phyloP scores from a whole-genome alignment of 2,888 invertebrate species.

The Muschampia plurimacula region DNA sequence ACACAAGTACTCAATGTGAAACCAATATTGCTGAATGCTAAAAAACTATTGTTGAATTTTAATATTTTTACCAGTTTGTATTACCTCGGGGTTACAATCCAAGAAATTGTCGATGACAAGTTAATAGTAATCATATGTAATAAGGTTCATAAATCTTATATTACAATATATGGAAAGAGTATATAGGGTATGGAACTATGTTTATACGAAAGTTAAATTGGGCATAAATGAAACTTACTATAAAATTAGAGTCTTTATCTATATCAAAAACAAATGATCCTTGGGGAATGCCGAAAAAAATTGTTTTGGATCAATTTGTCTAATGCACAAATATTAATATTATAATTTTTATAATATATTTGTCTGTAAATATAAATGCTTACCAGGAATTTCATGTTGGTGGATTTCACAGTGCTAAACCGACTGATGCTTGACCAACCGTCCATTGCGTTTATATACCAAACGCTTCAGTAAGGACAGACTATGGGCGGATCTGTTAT shows the following conservation, averaged over 20 bases:
- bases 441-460: slow-evolving; percentile 61
- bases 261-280: background rate
- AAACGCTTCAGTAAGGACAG: slow-evolving; percentile 42
- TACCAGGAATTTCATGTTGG: slow-evolving; percentile 76
- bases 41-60: too few relatives aligned
- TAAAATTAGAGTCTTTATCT: background rate
- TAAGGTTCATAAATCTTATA: background rate
- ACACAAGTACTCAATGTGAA: too few relatives aligned
- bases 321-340: background rate
- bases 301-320: background rate
- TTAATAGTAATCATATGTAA: background rate
- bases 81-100: too few relatives aligned
- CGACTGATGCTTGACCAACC: slow-evolving; percentile 62
- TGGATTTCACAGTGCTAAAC: slow-evolving; percentile 54
- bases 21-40: too few relatives aligned
- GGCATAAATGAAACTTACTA: background rate
- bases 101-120: too few relatives aligned
- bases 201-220: background rate
- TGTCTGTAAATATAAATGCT: slow-evolving; percentile 48
- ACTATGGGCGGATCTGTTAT: slow-evolving; percentile 50
- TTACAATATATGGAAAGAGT: too few relatives aligned
- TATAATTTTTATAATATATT: background rate
- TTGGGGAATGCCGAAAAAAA: slow-evolving; percentile 12
- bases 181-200: background rate
- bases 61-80: too few relatives aligned